Evolutionary conservation across 1,140 invertebrate genomes (phyloP).

Genomic region (Hypsibius dujardini): DNA sequence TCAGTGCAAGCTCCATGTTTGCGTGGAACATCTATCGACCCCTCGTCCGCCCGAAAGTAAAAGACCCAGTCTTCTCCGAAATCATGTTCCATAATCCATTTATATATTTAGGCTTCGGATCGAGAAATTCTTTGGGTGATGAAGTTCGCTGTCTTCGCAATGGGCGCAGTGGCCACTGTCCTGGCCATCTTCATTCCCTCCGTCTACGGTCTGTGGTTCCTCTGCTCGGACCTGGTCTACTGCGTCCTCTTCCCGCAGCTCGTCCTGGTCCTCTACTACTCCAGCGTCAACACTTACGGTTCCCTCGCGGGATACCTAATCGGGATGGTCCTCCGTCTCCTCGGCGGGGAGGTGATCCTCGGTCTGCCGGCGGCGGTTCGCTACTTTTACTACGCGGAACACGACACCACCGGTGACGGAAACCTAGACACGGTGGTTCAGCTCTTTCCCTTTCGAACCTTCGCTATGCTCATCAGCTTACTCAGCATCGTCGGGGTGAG

Average conservation of each 20-base stretch:
- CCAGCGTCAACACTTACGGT: conserved; percentile 87
- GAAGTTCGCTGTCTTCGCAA: conserved; percentile 74
- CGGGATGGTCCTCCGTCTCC: conserved; percentile 62
- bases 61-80: conserved; percentile 16
- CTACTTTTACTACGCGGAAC: conserved; percentile 35
- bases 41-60: conserved; percentile 71
- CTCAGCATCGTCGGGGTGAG: conserved; percentile 31
- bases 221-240: conserved; percentile 93
- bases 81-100: conserved; percentile 12
- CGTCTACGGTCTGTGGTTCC: conserved; percentile 88
- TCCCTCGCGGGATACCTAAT: conserved; percentile 73
- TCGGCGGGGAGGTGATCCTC: conserved; percentile 69
- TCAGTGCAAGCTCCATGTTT: conserved; percentile 94
- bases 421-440: conserved; percentile 24
- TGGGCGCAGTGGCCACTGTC: conserved; percentile 70
- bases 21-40: conserved; percentile 91
- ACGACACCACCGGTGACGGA: conserved; percentile 17
- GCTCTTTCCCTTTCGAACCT: conserved; percentile 37
- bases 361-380: conserved; percentile 48
- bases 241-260: conserved; percentile 93
- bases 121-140: conserved; percentile 97
- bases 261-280: conserved; percentile 90
- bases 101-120: conserved; percentile 53
- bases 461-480: conserved; percentile 37
- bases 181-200: conserved; percentile 91